Base-by-base conservation (phyloP, 1,140 invertebrate species). In the Zophobas morio region DNA sequence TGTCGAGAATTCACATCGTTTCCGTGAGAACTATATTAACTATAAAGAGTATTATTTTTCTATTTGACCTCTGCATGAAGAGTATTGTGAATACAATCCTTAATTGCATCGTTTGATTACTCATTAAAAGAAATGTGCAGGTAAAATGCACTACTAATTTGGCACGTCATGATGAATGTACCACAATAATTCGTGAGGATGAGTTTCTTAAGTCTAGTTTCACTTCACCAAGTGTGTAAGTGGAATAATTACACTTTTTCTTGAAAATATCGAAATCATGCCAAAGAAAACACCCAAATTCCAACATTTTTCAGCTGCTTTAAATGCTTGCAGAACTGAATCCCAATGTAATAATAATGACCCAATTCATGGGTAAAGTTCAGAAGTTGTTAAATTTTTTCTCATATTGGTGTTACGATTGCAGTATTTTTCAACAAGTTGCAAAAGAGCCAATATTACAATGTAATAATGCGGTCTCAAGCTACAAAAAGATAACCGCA, bases 401-500 rank as follows among this genome's bases (percentile, higher is more conserved):
- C 60, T 39, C 60, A 66, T 66, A 42, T 66, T 66, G n/a, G 60
- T 66, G 60, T 66, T 66, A 36, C 33, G 60, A 66, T 66, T 66
- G 60, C 60, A 66, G 32, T 66, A 66, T 42, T 66, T 66, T 42
- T 42, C 36, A 60, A 57, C 54, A 57, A 57, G 57, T 66, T 66
- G 60, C 60, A 66, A 66, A 66, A 66, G 60, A 66, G 39, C 60
- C 60, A 42, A 66, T 66, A 66, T 66, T 66, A 66, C 60, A 66
- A 66, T 66, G 60, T 66, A 66, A 66, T 66, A 66, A 66, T 66
- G 60, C 60, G 60, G 60, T 66, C 60, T 66, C 60, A 66, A 66
- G 60, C 60, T 66, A 66, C 60, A 66, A 66, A 66, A 66, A 66
- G 60, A 66, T 66, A 66, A 66, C 60, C 60, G 60, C 60, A 66